These are phyloP conservation scores for Edolisoma coerulescens DNA, from an alignment of 2,113 vertebrate species.

Conservation along the genomic window DNA sequence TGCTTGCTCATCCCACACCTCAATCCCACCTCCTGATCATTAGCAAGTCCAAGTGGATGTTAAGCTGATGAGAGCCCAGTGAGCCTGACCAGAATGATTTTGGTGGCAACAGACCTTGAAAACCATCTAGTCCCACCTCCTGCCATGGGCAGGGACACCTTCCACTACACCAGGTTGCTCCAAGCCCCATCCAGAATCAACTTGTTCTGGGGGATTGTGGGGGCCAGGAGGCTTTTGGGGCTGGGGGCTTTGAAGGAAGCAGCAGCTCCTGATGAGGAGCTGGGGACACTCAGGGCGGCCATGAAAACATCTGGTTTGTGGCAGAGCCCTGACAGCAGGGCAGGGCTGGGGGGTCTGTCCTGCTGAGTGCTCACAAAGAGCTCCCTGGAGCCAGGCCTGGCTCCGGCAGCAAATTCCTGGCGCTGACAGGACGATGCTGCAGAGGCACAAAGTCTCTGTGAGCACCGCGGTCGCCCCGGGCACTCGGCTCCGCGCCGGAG, in stretches of 20 bases:
- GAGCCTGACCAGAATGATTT: not conserved
- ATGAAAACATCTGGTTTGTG: not conserved
- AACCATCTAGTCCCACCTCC: not conserved
- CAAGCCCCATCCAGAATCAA: not conserved
- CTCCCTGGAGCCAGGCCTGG: not conserved
- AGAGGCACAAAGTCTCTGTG: not conserved
- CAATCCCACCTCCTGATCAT: not conserved
- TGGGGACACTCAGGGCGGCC: rapidly evolving
- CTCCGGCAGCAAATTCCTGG: not conserved
- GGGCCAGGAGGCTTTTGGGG: not conserved
- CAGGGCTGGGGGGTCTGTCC: not conserved
- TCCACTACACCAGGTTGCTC: not conserved
- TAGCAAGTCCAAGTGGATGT: not conserved
- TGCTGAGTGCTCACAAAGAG: not conserved
- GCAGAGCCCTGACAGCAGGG: not conserved
- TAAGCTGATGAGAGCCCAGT: not conserved
- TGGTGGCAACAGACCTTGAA: not conserved
- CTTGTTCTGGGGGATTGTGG: rapidly evolving
- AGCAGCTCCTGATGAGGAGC: not conserved
- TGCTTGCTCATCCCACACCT: not conserved
- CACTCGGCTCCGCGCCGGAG: rapidly evolving
- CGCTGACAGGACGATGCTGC: not conserved
- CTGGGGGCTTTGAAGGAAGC: not conserved
- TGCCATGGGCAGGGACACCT: not conserved
- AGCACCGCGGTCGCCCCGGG: no score